Conservation (phyloP, 2,888 invertebrate genomes). For the Megastigmus dorsalis region DNA sequence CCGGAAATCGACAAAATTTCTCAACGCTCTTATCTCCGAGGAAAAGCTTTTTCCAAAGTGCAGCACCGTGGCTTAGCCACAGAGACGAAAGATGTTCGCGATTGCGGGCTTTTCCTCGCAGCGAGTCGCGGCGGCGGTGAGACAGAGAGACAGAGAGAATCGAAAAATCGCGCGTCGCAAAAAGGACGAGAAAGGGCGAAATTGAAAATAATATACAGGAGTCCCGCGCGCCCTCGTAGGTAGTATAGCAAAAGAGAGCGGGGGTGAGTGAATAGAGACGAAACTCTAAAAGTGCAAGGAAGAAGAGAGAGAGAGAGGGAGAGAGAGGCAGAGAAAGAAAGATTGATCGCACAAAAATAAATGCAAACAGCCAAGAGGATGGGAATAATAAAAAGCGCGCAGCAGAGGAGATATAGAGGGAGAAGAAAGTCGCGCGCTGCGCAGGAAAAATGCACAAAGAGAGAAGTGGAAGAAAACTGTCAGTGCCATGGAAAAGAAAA, state of each 20-base stretch:
- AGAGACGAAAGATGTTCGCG: no score
- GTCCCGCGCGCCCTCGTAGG: no score
- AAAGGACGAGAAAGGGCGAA: background rate
- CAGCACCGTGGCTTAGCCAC: no score
- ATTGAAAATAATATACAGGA: background rate
- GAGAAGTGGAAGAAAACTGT: background rate
- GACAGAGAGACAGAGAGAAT: background rate
- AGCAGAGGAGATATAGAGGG: background rate
- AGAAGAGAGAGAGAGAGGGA: background rate
- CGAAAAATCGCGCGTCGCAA: background rate
- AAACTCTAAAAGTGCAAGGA: background rate
- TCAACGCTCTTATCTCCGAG: constrained; percentile 36
- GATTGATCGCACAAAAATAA: constrained; percentile 22
- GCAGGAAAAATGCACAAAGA: background rate
- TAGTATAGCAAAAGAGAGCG: background rate
- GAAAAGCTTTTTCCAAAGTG: constrained; percentile 31
- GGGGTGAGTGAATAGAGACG: background rate
- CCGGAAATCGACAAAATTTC: constrained; percentile 43
- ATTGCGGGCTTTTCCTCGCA: no score
- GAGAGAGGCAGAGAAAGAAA: background rate
- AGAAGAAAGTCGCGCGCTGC: no score
- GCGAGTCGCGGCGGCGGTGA: no score
- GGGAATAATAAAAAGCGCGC: background rate
- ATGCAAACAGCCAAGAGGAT: constrained; percentile 19
- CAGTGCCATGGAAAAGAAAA: constrained; percentile 10